A percentile compares a stretch with the other conserved stretches of the same genome.
phyloP scores from a whole-genome alignment of 2,888 invertebrate species.

The Torymus aiolomorphi region DNA sequence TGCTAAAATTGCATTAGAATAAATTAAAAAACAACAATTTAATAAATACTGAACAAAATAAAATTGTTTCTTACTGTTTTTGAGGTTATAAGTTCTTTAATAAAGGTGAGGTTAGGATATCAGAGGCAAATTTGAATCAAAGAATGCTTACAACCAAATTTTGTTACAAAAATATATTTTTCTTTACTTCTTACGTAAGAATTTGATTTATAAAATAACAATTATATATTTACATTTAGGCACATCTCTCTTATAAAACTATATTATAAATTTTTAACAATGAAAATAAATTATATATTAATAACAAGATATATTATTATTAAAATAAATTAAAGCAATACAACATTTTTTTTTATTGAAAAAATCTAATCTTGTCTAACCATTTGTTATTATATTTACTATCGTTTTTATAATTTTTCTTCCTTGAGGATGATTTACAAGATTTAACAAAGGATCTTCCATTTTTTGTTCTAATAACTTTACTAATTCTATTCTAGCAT shows the following conservation, averaged over 20 bases:
- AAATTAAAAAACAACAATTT: no score
- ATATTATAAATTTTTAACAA: conserved; percentile 27
- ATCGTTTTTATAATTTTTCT: conserved; percentile 87
- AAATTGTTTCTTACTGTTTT: no score
- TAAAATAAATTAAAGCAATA: conserved; percentile 32
- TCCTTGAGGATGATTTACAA: conserved; percentile 85
- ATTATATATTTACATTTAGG: conserved; percentile 32
- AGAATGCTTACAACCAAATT: not conserved
- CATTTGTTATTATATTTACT: conserved; percentile 76
- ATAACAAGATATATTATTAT: not conserved
- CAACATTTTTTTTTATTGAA: not conserved
- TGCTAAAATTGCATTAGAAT: no score
- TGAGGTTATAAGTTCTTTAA: no score
- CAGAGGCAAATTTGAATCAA: no score
- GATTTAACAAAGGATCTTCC: conserved; percentile 85
- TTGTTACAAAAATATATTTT: conserved; percentile 35
- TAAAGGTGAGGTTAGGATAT: no score
- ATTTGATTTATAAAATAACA: conserved; percentile 11
- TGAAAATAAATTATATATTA: conserved; percentile 29
- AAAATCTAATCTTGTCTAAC: conserved; percentile 6
- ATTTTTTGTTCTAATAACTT: conserved; percentile 90
- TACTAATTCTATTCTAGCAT: conserved; percentile 85
- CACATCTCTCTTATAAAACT: conserved; percentile 17
- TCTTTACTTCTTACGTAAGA: conserved; percentile 19
- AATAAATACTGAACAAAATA: no score